phyloP scores from a whole-genome alignment of 2,888 invertebrate species.

The Deilephila porcellus region DNA sequence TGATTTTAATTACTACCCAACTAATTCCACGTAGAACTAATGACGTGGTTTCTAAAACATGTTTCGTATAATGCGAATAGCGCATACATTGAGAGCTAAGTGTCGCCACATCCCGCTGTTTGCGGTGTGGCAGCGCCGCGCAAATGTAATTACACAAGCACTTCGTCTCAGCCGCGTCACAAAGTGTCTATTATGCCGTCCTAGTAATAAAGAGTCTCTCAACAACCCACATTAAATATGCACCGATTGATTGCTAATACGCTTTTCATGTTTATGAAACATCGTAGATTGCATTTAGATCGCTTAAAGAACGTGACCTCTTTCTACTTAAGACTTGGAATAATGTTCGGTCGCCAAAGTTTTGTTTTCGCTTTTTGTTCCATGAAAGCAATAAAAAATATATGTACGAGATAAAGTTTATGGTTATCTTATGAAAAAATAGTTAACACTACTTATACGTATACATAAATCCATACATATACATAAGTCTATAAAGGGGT shows the following conservation, averaged over 20 bases:
- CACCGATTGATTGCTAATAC: neutral
- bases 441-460: no score
- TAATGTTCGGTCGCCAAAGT: no score
- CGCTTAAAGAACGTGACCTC: no score
- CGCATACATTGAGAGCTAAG: slow-evolving; percentile 34
- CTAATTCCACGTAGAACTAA: no score
- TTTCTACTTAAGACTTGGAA: no score
- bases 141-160: slow-evolving; percentile 72
- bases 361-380: no score
- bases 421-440: no score
- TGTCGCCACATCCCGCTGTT: slow-evolving; percentile 37
- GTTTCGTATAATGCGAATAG: slow-evolving; percentile 30
- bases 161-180: slow-evolving; percentile 60
- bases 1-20: no score
- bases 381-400: no score
- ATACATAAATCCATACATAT: no score
- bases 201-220: neutral
- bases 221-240: neutral
- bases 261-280: neutral
- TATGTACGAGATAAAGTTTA: no score
- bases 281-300: neutral
- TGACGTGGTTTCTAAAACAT: neutral
- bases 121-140: slow-evolving; percentile 42
- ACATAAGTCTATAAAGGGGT: no score
- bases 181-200: slow-evolving; percentile 55